Conservation (phyloP, 1,140 invertebrate species). For the Euglossa dilemma region DNA sequence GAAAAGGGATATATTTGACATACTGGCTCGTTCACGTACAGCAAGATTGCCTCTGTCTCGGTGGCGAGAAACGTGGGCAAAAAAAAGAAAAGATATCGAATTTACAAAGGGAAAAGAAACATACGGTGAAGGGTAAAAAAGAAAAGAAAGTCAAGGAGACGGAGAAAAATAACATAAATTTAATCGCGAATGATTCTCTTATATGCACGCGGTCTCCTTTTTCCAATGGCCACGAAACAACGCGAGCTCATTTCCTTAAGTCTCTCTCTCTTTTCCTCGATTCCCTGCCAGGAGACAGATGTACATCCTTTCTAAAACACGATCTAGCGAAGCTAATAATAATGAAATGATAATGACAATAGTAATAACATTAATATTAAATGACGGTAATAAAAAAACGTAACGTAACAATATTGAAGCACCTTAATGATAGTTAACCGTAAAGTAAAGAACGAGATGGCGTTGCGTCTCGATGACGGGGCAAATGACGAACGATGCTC, state of each 20-base stretch:
- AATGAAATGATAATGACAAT: slow-evolving; percentile 64
- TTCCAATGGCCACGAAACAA: slow-evolving; percentile 11
- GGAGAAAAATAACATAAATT: neutral
- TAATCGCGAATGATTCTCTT: slow-evolving; percentile 1
- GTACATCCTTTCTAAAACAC: slow-evolving; percentile 42
- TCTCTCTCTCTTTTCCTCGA: slow-evolving; percentile 19
- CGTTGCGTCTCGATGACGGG: slow-evolving; percentile 26
- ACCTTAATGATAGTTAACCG: slow-evolving; percentile 75
- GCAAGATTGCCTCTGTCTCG: slow-evolving; percentile 53
- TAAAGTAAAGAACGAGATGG: slow-evolving; percentile 47
- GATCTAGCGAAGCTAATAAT: slow-evolving; percentile 49
- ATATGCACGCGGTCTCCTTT: neutral
- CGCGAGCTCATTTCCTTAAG: neutral
- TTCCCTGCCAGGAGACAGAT: slow-evolving; percentile 50
- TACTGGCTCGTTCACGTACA: slow-evolving; percentile 67
- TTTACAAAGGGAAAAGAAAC: neutral
- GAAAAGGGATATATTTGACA: slow-evolving; percentile 19
- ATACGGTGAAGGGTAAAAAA: neutral
- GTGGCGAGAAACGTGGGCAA: slow-evolving; percentile 30
- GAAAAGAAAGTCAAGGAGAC: neutral
- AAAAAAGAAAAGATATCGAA: neutral
- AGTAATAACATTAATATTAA: slow-evolving; percentile 68
- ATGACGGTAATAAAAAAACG: slow-evolving; percentile 58
- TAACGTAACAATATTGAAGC: slow-evolving; percentile 77
- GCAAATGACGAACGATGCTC: neutral